phyloP scores from a whole-genome alignment of 2,888 invertebrate species.

The Cyaniris semiargus region DNA sequence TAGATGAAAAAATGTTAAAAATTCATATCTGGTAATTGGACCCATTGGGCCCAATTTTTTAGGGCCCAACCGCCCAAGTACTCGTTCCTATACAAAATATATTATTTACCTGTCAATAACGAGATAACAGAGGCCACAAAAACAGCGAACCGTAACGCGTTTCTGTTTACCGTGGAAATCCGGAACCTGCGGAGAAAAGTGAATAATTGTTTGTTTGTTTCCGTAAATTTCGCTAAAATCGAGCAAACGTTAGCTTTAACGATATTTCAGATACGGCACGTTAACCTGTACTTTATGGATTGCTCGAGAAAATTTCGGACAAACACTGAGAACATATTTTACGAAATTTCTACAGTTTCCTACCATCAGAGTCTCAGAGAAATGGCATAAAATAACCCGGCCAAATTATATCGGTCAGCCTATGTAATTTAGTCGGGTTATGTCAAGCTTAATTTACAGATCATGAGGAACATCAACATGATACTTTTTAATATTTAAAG shows the following conservation, averaged over 20 bases:
- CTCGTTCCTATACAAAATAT: background rate
- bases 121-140: background rate
- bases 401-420: too few relatives aligned
- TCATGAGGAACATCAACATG: too few relatives aligned
- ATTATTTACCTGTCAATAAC: slow-evolving; percentile 7
- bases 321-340: background rate
- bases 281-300: background rate
- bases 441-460: too few relatives aligned
- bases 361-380: background rate
- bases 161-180: background rate
- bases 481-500: too few relatives aligned
- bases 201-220: background rate
- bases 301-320: background rate
- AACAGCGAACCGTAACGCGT: background rate
- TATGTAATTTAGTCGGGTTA: too few relatives aligned
- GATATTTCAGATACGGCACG: slow-evolving; percentile 4
- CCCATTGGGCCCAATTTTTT: too few relatives aligned
- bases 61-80: too few relatives aligned
- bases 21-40: too few relatives aligned
- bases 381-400: background rate
- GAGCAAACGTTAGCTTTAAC: background rate
- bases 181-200: background rate
- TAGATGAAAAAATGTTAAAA: too few relatives aligned
- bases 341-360: background rate
- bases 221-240: background rate